A percentile compares a stretch with the other conserved stretches of the same genome.
Conservation (phyloP, 2,113 vertebrate genomes). For the Coptodon bakossiorum region DNA sequence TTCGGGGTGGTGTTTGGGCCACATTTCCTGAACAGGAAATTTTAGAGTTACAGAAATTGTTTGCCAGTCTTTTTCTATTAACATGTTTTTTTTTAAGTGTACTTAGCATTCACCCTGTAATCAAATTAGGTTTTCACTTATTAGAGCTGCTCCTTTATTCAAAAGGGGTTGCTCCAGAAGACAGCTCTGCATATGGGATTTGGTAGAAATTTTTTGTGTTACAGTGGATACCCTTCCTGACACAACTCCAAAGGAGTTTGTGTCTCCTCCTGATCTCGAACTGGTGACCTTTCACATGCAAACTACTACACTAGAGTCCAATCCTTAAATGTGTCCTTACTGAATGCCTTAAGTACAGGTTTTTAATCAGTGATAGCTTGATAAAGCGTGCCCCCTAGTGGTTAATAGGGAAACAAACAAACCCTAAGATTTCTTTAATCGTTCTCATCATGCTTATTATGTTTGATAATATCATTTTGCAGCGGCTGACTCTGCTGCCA, state of each 20-base stretch:
- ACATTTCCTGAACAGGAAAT: conserved; percentile 46
- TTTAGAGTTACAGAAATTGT: neutral
- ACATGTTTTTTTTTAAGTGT: neutral
- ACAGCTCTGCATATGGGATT: neutral
- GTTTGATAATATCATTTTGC: neutral
- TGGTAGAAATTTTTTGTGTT: neutral
- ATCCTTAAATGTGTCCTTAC: neutral
- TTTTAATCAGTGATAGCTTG: neutral
- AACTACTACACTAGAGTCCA: neutral
- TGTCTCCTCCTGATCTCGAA: neutral
- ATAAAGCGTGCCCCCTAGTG: conserved; percentile 50
- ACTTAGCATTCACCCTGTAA: neutral
- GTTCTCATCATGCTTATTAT: neutral
- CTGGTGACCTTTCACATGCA: neutral
- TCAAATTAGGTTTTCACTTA: neutral
- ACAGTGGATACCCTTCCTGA: neutral
- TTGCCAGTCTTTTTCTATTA: neutral
- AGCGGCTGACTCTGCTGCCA: neutral
- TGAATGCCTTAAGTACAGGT: neutral
- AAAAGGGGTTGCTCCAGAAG: neutral
- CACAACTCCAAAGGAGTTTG: neutral
- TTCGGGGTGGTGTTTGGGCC: conserved; percentile 67
- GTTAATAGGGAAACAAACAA: neutral
- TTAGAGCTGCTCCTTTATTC: neutral
- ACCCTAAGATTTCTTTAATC: neutral